phyloP scores from a whole-genome alignment of 2,113 vertebrate species.

The Geothlypis trichas region DNA sequence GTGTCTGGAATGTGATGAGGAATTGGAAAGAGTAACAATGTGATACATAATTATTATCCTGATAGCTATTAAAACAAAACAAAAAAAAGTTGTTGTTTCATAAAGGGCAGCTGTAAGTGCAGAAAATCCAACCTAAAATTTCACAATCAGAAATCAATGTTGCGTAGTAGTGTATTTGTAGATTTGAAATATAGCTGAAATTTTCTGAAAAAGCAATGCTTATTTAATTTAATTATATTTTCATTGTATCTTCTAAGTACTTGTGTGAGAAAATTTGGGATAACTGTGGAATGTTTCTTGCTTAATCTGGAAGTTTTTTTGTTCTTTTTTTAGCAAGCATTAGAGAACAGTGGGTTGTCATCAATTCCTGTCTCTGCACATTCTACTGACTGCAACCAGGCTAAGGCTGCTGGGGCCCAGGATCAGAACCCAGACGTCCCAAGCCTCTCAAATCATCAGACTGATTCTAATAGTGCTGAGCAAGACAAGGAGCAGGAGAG shows the following conservation, averaged over 20 bases:
- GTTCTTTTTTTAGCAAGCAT: conserved; percentile 86
- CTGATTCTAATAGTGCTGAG: conserved; percentile 63
- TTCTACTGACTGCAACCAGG: conserved; percentile 72
- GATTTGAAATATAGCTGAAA: background rate
- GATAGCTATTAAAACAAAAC: background rate
- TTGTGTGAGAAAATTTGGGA: background rate
- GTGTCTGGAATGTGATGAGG: background rate
- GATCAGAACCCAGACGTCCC: conserved; percentile 54
- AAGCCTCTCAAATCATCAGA: conserved; percentile 56
- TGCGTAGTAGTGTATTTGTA: background rate
- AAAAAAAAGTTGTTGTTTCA: background rate
- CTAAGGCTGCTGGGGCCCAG: conserved; percentile 66
- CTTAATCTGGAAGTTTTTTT: conserved; percentile 57
- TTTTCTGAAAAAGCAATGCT: background rate
- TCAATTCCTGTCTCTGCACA: conserved; percentile 86
- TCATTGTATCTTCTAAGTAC: background rate
- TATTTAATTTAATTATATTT: background rate
- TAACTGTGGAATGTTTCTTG: background rate
- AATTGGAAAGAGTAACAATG: background rate
- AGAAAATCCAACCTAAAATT: background rate
- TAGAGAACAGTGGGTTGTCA: conserved; percentile 97
- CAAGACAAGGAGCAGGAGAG: conserved; percentile 74
- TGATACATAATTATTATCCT: background rate
- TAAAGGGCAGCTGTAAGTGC: background rate
- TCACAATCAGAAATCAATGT: background rate